These are phyloP conservation scores for Syrphus vitripennis DNA, from an alignment of 2,888 invertebrate species.

Conservation along the genomic window DNA sequence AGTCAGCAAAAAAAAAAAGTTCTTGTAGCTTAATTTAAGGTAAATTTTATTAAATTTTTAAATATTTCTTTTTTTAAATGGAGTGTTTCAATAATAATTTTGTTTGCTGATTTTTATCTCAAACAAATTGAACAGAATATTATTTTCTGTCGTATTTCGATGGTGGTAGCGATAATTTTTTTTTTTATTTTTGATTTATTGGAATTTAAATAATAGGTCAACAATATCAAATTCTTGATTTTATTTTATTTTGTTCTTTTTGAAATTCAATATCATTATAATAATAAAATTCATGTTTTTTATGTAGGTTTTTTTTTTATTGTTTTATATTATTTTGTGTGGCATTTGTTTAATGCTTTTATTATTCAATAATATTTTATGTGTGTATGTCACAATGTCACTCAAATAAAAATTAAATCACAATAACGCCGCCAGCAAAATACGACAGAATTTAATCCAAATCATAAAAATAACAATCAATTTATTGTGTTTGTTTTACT, in stretches of 20 bases:
- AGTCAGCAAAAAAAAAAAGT: constrained; percentile 40
- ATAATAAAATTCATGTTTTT: not conserved
- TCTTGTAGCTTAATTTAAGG: constrained; percentile 51
- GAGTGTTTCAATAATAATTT: constrained; percentile 11
- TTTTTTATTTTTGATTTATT: not conserved
- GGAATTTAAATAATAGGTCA: not conserved
- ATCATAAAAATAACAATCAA: constrained; percentile 18
- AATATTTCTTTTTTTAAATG: not conserved
- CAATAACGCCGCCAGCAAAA: constrained; percentile 66
- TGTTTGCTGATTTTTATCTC: not conserved
- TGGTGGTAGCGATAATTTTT: constrained; percentile 51
- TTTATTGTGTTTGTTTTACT: constrained; percentile 25
- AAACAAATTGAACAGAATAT: constrained; percentile 18
- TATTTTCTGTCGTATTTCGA: constrained; percentile 69
- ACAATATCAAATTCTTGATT: constrained; percentile 63
- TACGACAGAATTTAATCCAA: constrained; percentile 63
- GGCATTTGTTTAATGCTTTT: constrained; percentile 16
- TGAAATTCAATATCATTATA: constrained; percentile 19
- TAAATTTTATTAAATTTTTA: constrained; percentile 37
- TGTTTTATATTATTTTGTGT: constrained; percentile 1
- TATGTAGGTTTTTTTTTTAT: not conserved
- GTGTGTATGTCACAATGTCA: constrained; percentile 6
- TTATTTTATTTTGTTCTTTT: too few relatives aligned
- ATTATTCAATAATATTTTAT: not conserved
- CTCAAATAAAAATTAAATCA: constrained; percentile 1